Evolutionary conservation across 1,140 invertebrate species (phyloP).

Genomic region (Saccostrea echinata): DNA sequence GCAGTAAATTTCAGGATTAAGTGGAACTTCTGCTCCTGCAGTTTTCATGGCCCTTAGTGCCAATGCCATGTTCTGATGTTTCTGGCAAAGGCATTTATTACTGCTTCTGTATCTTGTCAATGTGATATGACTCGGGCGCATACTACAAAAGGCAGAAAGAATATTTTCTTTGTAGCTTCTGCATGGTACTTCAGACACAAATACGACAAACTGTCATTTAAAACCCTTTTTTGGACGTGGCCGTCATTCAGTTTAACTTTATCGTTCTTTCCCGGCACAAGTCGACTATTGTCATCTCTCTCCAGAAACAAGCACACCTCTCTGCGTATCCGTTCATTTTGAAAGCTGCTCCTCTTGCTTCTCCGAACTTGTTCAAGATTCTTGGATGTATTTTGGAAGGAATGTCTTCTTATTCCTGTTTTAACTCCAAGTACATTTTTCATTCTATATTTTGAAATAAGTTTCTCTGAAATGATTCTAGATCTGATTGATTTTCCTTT

Average conservation of each 20-base stretch:
- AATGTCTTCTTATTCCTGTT: neutral
- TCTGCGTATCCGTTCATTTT: neutral
- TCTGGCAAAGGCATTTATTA: conserved; percentile 50
- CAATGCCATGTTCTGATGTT: conserved; percentile 54
- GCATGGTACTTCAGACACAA: neutral
- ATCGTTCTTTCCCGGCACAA: conserved; percentile 53
- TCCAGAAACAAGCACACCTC: conserved; percentile 47
- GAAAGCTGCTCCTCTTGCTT: neutral
- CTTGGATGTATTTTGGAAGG: neutral
- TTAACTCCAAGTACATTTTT: neutral
- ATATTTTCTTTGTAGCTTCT: conserved; percentile 42
- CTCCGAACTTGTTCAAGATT: conserved; percentile 1
- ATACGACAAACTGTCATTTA: conserved; percentile 44
- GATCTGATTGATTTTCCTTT: conserved; percentile 20
- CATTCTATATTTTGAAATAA: neutral
- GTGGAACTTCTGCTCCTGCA: conserved; percentile 2
- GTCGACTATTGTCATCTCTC: conserved; percentile 50
- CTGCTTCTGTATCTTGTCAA: too few species aligned
- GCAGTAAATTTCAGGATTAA: conserved; percentile 49
- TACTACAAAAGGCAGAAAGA: conserved; percentile 21
- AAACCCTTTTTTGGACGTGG: conserved; percentile 3
- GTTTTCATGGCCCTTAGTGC: conserved; percentile 40
- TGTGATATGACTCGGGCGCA: conserved; percentile 29
- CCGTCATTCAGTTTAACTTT: conserved; percentile 20
- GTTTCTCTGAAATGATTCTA: neutral